Evolutionary conservation across 2,797 vertebrate genomes (phyloP).

Genomic region (Poliocrania exsul): DNA sequence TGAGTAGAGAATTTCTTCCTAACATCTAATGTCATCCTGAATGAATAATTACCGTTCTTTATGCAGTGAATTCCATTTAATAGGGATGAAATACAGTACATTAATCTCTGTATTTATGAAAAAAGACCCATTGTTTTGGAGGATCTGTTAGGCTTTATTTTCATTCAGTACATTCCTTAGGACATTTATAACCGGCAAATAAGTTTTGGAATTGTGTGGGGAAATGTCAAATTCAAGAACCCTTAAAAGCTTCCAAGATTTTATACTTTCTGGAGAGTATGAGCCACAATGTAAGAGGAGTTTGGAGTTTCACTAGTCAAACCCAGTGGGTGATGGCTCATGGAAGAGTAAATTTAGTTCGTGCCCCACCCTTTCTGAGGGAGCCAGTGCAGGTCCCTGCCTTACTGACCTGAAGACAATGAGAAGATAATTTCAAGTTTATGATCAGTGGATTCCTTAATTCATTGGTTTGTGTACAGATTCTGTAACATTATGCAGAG

Average conservation of each 20-base stretch:
- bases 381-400: neutral
- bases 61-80: neutral
- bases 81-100: neutral
- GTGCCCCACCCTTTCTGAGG: neutral
- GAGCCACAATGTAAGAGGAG: neutral
- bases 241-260: neutral
- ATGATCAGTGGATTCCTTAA: neutral
- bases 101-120: slow-evolving; percentile 24
- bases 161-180: neutral
- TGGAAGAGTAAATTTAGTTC: neutral
- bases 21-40: neutral
- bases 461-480: neutral
- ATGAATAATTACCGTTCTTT: neutral
- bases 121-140: neutral
- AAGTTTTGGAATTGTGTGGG: neutral
- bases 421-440: neutral
- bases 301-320: neutral
- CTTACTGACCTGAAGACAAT: neutral
- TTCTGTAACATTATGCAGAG: neutral
- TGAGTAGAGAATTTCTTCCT: neutral
- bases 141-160: slow-evolving; percentile 7
- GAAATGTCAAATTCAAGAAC: neutral
- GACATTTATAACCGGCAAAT: neutral
- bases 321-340: neutral
- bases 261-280: neutral